Conservation (phyloP, 2,797 vertebrate genomes). For the Coccyzus lansbergi region DNA sequence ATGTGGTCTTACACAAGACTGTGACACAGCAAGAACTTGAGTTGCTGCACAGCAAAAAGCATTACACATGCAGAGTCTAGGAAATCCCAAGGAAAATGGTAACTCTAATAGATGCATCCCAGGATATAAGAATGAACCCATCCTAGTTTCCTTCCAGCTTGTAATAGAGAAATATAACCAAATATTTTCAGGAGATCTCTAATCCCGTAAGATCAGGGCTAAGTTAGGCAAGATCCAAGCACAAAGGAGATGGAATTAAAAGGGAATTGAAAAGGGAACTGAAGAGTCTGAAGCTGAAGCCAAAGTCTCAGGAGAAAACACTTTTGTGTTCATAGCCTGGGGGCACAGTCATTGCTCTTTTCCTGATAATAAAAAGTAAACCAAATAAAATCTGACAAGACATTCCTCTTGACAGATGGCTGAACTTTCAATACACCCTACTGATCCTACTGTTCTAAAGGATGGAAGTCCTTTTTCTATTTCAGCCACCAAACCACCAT, state of each 20-base stretch:
- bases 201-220: neutral
- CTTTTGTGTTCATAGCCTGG: constrained; percentile 10
- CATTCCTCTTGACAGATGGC: constrained; percentile 13
- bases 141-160: neutral
- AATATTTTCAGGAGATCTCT: neutral
- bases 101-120: neutral
- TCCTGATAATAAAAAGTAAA: constrained; percentile 33
- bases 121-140: neutral
- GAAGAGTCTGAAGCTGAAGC: neutral
- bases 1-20: neutral
- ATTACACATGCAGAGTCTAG: neutral
- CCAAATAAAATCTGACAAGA: constrained; percentile 36
- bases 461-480: neutral
- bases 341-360: neutral
- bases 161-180: neutral
- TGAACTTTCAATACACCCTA: constrained; percentile 15
- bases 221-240: neutral
- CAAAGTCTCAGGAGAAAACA: neutral
- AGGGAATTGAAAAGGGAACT: neutral
- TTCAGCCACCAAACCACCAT: neutral
- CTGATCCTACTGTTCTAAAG: neutral
- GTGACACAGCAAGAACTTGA: neutral
- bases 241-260: constrained; percentile 6
- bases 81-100: neutral
- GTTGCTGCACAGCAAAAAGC: neutral